These are phyloP conservation scores for Coenonympha arcania DNA, from an alignment of 2,888 invertebrate genomes.

Conservation along the genomic window DNA sequence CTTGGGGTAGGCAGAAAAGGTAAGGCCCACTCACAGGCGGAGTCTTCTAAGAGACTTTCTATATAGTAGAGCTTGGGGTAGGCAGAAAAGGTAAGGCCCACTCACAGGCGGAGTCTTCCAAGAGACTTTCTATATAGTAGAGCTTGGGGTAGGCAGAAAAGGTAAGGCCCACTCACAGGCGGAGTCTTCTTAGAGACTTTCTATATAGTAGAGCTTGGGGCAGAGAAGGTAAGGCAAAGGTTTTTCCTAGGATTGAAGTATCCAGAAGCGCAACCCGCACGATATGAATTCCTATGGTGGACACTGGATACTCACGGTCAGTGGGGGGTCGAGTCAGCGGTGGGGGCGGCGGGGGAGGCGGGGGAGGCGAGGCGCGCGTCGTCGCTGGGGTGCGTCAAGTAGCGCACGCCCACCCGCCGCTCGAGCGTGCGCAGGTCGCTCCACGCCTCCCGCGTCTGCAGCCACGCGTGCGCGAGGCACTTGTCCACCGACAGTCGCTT, in stretches of 20 bases:
- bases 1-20: not conserved
- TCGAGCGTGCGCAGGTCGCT: constrained; percentile 93
- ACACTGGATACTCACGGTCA: constrained; percentile 41
- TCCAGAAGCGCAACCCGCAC: no score
- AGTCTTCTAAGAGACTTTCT: not conserved
- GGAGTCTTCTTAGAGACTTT: no score
- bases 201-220: no score
- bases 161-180: constrained; percentile 96
- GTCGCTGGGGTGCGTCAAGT: constrained; percentile 63
- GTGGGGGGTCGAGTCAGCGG: no score
- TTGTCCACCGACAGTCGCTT: constrained; percentile 97
- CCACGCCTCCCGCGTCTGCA: constrained; percentile 98
- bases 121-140: not conserved
- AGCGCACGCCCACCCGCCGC: constrained; percentile 52
- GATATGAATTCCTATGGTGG: no score
- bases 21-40: constrained; percentile 77
- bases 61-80: not conserved
- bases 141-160: not conserved
- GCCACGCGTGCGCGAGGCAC: constrained; percentile 94
- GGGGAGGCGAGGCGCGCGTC: constrained; percentile 40
- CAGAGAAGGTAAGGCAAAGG: no score
- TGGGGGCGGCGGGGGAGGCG: constrained; percentile 20
- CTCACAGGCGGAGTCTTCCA: constrained; percentile 41
- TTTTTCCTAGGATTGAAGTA: no score
- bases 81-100: no score